Evolutionary conservation across 2,888 invertebrate species (phyloP), one percentile per base, ranked within the genome.

Genomic region (Pasiphila rectangulata): DNA sequence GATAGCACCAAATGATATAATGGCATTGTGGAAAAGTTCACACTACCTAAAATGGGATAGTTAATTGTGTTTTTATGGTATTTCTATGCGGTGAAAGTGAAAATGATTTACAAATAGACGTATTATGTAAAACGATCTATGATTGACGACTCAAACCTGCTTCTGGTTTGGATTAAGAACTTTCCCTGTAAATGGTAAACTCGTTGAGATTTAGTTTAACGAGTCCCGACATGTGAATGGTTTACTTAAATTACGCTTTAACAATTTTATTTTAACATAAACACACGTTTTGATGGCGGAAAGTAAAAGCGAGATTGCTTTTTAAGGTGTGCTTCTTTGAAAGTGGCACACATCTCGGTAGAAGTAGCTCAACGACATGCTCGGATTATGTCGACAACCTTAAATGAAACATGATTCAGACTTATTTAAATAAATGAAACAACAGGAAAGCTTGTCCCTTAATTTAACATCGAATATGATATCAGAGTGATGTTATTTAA

Each of bases 11-110:
- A 39, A 39, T 48, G 48, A 54, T 57, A 40, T 46, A 51, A 56
- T 45, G 56, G 61, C 61, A 67, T 64, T 50, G 50, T 44, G 30
- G 45, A 46, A 55, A 63, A 63, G 60, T 61, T 59, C 64, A 51
- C 65, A 67, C 57, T 57, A 49, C 48, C 55, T 27, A 32, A 32
- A 60, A 61, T 66, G 50, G 50, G 47, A 51, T 51, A 43, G 61
- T 57, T 59, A 62, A 51, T 51, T 43, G 34, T 29, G 32, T 47
- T 36, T 51, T 29, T 42, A 49, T 51, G 19, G 29, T 47, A 23
- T 32, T 39, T 25, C 49, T 50, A 48, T 39, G 50, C 29, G 36
- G 51, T 44, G 51, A 53, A 55, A 50, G 60, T 56, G 53, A 54
- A 56, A 50, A 61, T 56, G 57, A 51, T 51, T 57, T 54, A 50